These are phyloP conservation scores for Dorcus parallelipipedus DNA, from an alignment of 2,888 invertebrate genomes.

Conservation along the genomic window DNA sequence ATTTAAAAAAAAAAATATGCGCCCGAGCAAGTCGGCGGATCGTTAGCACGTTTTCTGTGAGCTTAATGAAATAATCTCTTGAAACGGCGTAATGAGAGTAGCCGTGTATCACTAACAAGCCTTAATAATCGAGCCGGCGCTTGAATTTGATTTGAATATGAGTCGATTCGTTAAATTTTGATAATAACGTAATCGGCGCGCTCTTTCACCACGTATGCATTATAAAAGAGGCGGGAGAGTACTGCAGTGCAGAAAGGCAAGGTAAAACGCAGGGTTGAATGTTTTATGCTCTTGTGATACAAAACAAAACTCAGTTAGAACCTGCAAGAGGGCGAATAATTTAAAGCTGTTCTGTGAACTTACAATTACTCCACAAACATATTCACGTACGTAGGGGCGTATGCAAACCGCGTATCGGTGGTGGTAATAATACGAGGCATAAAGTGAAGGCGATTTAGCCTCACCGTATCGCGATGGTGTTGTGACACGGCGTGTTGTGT, in stretches of 20 bases:
- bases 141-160: conserved; percentile 11
- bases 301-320: conserved; percentile 25
- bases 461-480: background rate
- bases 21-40: background rate
- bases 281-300: conserved; percentile 25
- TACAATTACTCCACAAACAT: conserved; percentile 36
- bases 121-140: conserved; percentile 10
- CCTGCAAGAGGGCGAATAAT: conserved; percentile 26
- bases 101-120: conserved; percentile 2
- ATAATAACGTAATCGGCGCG: conserved; percentile 11
- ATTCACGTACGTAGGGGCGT: conserved; percentile 27
- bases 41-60: background rate
- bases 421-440: conserved; percentile 37
- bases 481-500: conserved; percentile 22
- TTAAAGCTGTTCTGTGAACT: conserved; percentile 29
- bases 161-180: conserved; percentile 9
- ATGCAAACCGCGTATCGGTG: conserved; percentile 36
- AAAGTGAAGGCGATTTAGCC: conserved; percentile 24
- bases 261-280: conserved; percentile 23
- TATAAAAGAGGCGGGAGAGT: conserved; percentile 15
- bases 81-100: background rate
- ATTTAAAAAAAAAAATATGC: no score
- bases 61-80: background rate
- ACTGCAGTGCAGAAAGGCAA: conserved; percentile 17
- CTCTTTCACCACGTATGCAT: conserved; percentile 11